Percentiles rank a stretch among this genome's conserved stretches.
Conservation (phyloP, 2,113 vertebrate species). For the Pollachius pollachius region DNA sequence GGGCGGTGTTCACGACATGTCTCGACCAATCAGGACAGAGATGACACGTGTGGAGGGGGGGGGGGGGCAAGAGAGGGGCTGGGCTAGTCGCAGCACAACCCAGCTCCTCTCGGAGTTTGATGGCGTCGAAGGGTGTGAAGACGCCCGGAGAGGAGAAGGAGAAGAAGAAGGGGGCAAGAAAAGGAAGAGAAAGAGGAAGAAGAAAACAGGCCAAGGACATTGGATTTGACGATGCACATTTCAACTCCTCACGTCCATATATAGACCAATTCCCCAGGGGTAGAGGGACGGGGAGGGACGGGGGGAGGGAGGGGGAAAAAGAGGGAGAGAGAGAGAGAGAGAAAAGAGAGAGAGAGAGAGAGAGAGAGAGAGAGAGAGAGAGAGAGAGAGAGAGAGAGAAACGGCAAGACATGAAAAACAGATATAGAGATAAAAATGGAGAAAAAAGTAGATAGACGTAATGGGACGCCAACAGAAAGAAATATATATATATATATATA, state of each 20-base stretch:
- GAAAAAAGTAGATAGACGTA: no score
- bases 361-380: slow-evolving; percentile 7
- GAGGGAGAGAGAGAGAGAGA: slow-evolving; percentile 12
- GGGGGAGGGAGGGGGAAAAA: not conserved
- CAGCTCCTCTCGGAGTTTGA: not conserved
- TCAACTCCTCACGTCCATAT: slow-evolving; percentile 54
- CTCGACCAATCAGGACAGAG: no score
- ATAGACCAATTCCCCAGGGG: slow-evolving; percentile 52
- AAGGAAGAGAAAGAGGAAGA: slow-evolving; percentile 25
- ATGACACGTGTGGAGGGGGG: no score
- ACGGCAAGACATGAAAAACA: no score
- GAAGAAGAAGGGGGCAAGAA: not conserved
- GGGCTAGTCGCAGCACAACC: not conserved
- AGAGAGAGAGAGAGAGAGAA: not conserved
- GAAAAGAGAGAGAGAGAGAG: slow-evolving; percentile 23
- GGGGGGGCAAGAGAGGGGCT: not conserved
- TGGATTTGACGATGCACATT: slow-evolving; percentile 59
- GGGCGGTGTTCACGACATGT: no score
- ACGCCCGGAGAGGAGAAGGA: not conserved
- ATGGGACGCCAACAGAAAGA: no score
- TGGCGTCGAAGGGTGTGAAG: not conserved
- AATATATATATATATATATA: no score
- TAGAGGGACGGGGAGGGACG: not conserved
- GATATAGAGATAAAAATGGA: no score
- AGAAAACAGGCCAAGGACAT: slow-evolving; percentile 62